Percentiles rank a stretch among this genome's conserved stretches.
Evolutionary conservation across 2,797 vertebrate genomes (phyloP).

Genomic region (Microchirus variegatus): DNA sequence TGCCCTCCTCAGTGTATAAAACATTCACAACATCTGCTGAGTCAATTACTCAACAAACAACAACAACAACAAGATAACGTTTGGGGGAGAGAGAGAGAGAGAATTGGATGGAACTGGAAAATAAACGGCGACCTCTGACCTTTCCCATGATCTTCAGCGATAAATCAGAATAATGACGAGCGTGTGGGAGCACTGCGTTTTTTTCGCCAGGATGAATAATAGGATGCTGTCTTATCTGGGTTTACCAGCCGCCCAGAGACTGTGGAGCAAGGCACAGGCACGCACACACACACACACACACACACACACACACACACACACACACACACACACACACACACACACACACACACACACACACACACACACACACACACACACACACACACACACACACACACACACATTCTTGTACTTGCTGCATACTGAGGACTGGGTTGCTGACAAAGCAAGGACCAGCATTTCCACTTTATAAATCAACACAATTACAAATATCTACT

Average conservation of each 20-base stretch:
- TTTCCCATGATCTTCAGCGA: conserved; percentile 41
- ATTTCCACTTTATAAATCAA: too few relatives aligned
- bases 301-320: not conserved
- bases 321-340: too few relatives aligned
- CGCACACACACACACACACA: conserved; percentile 10
- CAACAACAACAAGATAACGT: not conserved
- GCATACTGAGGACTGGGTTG: too few relatives aligned
- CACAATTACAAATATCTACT: too few relatives aligned
- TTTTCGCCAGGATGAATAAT: conserved; percentile 43
- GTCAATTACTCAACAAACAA: not conserved
- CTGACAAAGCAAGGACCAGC: too few relatives aligned
- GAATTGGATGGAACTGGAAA: not conserved
- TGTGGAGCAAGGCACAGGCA: conserved; percentile 38
- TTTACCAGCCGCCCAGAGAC: conserved; percentile 31
- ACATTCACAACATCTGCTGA: conserved; percentile 20
- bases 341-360: too few relatives aligned
- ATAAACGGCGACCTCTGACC: conserved; percentile 41
- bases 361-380: too few relatives aligned
- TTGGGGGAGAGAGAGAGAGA: not conserved
- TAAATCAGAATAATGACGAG: conserved; percentile 24
- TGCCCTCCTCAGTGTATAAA: too few relatives aligned
- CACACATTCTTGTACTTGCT: too few relatives aligned
- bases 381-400: too few relatives aligned
- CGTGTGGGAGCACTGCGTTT: conserved; percentile 36
- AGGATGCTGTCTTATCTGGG: conserved; percentile 25